Conservation (phyloP, 2,797 vertebrate genomes). For the Eidolon dupreanum region DNA sequence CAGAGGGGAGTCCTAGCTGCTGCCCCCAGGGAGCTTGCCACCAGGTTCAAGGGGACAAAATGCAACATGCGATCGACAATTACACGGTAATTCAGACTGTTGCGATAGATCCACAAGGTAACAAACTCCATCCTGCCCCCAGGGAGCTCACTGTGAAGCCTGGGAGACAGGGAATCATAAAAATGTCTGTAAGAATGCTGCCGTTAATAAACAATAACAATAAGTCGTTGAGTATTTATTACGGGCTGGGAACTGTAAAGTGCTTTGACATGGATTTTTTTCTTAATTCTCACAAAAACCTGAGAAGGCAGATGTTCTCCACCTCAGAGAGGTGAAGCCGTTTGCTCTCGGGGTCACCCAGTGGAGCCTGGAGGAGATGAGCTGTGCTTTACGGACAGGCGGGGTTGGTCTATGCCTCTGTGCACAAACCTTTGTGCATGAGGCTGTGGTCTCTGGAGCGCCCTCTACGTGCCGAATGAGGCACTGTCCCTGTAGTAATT, state of each 20-base stretch:
- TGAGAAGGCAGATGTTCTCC: not conserved
- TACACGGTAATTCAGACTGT: rapidly evolving
- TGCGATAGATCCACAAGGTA: no score
- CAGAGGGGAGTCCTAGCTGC: rapidly evolving
- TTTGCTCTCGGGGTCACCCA: not conserved
- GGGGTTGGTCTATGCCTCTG: not conserved
- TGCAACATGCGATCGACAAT: rapidly evolving
- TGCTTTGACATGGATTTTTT: not conserved
- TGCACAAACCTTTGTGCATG: not conserved
- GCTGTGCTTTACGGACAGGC: not conserved
- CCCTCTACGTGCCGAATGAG: not conserved
- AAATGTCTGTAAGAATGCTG: no score
- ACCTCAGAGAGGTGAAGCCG: not conserved
- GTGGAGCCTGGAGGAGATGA: not conserved
- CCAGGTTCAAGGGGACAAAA: not conserved
- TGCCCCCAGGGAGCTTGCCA: not conserved
- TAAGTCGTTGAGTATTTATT: not conserved
- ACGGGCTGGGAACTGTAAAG: not conserved
- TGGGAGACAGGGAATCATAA: not conserved
- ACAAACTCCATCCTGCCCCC: rapidly evolving
- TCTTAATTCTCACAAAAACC: not conserved
- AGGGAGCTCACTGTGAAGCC: not conserved
- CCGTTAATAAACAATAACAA: not conserved
- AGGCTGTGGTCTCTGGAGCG: not conserved
- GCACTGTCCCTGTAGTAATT: not conserved